Evolutionary conservation across 1,140 invertebrate species (phyloP), one percentile per base, ranked within the genome.

Genomic region (Heliconius nattereri): DNA sequence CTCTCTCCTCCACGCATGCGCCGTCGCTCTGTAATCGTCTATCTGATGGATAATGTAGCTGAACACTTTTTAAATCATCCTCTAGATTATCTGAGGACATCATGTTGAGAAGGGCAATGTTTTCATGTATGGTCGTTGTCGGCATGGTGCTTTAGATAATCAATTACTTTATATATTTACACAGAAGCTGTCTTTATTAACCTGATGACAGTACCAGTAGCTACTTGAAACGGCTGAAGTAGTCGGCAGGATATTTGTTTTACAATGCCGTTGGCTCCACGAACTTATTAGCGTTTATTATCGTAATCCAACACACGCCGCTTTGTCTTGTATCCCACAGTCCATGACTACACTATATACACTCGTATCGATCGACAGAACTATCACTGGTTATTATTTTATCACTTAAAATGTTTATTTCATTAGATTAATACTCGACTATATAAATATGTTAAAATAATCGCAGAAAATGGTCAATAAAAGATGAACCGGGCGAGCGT

Each of bases 31-130:
- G 95, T 81, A 96, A 96, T 84, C 95, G 95, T 87, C 96, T 95
- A 75, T 96, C 97, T 45, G 96, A 95, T 40, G 97, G 97, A 90
- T 97, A 98, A 94, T 98, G 97, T 79, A 98, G 95, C 92, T 98
- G 97, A 89, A 99, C 98, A 89, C 97, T 98, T 90, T 98, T 98
- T 90, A 99, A 95, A 95, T 99, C 98, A 91, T 99, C 98, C 91
- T 99, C 98, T 96, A 98, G 97, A 84, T 94, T 92, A 94, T 99
- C 98, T 87, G 98, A 97, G 86, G 97, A 97, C 97, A 98, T 98
- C 92, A 94, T 94, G 78, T 93, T 93, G 11, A 94, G 83, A 19
- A 94, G 85, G 60, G 93, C 92, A 37, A 93, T 93, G 66, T 93
- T 94, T 85, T 94, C 93, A 49, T 93, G 92, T 75, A 91, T 87